phyloP scores from a whole-genome alignment of 1,140 invertebrate genomes.

The Aphelinus atriplicis region DNA sequence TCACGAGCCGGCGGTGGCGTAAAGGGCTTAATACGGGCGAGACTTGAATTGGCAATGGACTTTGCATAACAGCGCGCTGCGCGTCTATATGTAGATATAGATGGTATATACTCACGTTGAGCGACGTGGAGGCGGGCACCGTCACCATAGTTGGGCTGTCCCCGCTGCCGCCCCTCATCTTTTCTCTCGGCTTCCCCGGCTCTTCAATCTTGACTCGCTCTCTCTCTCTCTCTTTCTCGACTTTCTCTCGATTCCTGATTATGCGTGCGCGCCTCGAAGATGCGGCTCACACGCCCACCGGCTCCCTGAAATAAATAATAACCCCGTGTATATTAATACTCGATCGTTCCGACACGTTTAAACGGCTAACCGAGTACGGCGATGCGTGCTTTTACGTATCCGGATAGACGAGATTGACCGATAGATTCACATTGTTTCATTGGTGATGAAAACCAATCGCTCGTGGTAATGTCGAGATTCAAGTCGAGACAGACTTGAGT shows the following conservation, averaged over 20 bases:
- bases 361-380: too few species aligned
- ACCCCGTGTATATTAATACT: too few species aligned
- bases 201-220: background rate
- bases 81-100: background rate
- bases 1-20: constrained; percentile 38
- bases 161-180: constrained; percentile 64
- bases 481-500: too few species aligned
- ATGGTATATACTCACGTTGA: constrained; percentile 52
- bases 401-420: too few species aligned
- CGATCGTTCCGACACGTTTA: too few species aligned
- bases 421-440: too few species aligned
- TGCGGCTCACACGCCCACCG: too few species aligned
- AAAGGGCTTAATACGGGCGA: constrained; percentile 47
- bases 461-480: too few species aligned
- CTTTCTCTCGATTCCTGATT: background rate
- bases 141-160: constrained; percentile 58
- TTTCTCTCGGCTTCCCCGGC: constrained; percentile 7
- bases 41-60: constrained; percentile 47
- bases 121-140: constrained; percentile 60
- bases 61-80: background rate
- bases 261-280: too few species aligned
- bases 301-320: too few species aligned
- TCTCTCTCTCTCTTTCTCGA: background rate
- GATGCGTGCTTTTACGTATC: too few species aligned
- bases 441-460: too few species aligned